Conservation (phyloP, 2,113 vertebrate species). For the Heterochromis multidens region DNA sequence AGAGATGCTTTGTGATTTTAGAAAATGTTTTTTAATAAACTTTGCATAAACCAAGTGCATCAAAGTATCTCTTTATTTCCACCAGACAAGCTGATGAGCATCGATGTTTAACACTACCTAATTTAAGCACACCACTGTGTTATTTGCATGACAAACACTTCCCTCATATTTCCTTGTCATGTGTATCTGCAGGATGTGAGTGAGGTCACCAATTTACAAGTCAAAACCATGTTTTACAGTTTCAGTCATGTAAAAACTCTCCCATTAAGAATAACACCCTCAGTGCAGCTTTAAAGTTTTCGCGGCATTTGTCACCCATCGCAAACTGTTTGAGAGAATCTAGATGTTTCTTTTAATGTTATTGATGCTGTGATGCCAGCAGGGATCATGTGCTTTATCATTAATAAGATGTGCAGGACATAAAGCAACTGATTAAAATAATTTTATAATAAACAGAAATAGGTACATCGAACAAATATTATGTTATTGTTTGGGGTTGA, state of each 20-base stretch:
- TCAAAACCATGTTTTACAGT: neutral
- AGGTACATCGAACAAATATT: neutral
- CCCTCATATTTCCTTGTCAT: neutral
- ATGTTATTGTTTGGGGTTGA: neutral
- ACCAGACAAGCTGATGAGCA: neutral
- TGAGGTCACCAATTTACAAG: neutral
- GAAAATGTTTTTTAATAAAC: neutral
- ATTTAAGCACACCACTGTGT: neutral
- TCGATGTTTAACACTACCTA: rapidly evolving
- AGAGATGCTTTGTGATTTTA: neutral
- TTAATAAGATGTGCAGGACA: neutral
- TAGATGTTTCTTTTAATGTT: no score
- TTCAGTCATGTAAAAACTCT: neutral
- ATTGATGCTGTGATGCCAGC: neutral
- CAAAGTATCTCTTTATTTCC: neutral
- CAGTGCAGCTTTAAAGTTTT: neutral
- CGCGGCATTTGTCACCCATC: neutral
- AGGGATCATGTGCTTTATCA: neutral
- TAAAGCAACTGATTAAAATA: neutral
- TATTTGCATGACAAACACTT: neutral
- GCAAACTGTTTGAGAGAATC: neutral
- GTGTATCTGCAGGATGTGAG: neutral
- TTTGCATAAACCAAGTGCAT: neutral
- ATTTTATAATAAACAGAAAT: neutral
- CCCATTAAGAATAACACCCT: neutral